Evolutionary conservation across 2,888 invertebrate species (phyloP).

Genomic region (Tenthredo livida): DNA sequence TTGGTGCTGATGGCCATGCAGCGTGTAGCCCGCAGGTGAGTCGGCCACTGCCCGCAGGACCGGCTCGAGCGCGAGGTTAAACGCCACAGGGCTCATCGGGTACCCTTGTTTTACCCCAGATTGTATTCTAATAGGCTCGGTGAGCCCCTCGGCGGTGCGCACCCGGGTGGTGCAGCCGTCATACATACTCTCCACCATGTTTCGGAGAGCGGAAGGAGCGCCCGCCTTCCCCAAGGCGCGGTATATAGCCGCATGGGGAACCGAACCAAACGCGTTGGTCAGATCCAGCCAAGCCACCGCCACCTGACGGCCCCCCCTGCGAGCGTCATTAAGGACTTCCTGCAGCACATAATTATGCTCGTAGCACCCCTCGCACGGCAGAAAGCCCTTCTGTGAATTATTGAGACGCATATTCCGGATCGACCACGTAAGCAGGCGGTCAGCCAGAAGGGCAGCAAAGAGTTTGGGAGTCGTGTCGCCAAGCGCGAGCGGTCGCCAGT

Average conservation of each 20-base stretch:
- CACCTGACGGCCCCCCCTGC: conserved; percentile 54
- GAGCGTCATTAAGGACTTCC: conserved; percentile 63
- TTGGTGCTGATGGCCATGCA: conserved; percentile 17
- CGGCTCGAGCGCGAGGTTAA: conserved; percentile 70
- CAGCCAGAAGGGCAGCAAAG: conserved; percentile 60
- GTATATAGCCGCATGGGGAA: conserved; percentile 69
- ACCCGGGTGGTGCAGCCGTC: conserved; percentile 58
- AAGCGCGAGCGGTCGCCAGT: conserved; percentile 70
- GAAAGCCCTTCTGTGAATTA: conserved; percentile 72
- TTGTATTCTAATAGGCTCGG: conserved; percentile 58
- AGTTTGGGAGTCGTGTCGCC: conserved; percentile 64
- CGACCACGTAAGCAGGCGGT: conserved; percentile 61
- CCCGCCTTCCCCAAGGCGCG: conserved; percentile 56
- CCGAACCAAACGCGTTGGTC: conserved; percentile 73
- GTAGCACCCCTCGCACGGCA: conserved; percentile 68
- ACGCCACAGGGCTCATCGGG: conserved; percentile 69
- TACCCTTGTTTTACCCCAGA: conserved; percentile 71
- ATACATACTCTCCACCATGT: conserved; percentile 59
- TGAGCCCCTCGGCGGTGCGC: conserved; percentile 46
- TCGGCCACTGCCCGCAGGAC: conserved; percentile 55
- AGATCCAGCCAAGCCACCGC: conserved; percentile 73
- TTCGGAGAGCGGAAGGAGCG: conserved; percentile 43
- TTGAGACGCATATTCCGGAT: conserved; percentile 53
- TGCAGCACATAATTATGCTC: conserved; percentile 73
- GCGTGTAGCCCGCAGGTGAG: conserved; percentile 50